These are phyloP conservation scores for Palythoa grandiflora DNA, from an alignment of 92 coral and sea anemone species.

Conservation along the genomic window DNA sequence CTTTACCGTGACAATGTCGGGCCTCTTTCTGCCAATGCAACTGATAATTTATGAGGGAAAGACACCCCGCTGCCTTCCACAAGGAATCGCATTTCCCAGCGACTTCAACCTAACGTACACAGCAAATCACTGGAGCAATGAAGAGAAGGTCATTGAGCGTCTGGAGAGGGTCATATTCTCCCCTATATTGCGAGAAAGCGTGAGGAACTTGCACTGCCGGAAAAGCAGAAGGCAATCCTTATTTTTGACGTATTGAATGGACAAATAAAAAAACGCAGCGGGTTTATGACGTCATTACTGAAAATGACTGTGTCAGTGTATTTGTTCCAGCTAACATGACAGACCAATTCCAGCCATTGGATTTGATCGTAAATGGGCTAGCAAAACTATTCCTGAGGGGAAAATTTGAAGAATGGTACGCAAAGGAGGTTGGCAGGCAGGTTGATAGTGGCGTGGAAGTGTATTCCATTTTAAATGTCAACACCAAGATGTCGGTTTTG, in stretches of 20 bases:
- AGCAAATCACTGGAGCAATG: slow-evolving; percentile 61
- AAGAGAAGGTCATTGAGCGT: slow-evolving; percentile 52
- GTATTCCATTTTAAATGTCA: slow-evolving; percentile 43
- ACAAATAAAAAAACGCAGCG: slow-evolving; percentile 36
- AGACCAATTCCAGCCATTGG: slow-evolving; percentile 42
- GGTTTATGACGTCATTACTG: slow-evolving; percentile 38
- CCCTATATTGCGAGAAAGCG: slow-evolving; percentile 56
- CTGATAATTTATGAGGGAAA: slow-evolving; percentile 58
- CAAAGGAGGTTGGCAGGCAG: slow-evolving; percentile 31
- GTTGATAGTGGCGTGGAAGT: slow-evolving; percentile 50
- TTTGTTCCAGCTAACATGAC: slow-evolving; percentile 43
- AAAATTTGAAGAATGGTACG: slow-evolving; percentile 42
- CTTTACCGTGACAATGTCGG: slow-evolving; percentile 53
- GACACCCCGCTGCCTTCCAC: slow-evolving; percentile 63
- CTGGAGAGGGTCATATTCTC: slow-evolving; percentile 52
- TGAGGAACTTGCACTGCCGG: slow-evolving; percentile 48
- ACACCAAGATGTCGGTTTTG: slow-evolving; percentile 39
- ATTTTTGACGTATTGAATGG: slow-evolving; percentile 60
- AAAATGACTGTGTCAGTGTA: slow-evolving; percentile 48
- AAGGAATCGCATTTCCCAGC: slow-evolving; percentile 42
- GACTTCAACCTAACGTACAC: slow-evolving; percentile 45
- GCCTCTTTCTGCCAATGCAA: slow-evolving; percentile 61
- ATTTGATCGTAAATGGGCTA: slow-evolving; percentile 56
- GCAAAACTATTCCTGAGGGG: slow-evolving; percentile 52
- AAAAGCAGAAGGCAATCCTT: slow-evolving; percentile 60